These are phyloP conservation scores for Trimorus sp. DNA, from an alignment of 2,888 invertebrate species.

Conservation along the genomic window DNA sequence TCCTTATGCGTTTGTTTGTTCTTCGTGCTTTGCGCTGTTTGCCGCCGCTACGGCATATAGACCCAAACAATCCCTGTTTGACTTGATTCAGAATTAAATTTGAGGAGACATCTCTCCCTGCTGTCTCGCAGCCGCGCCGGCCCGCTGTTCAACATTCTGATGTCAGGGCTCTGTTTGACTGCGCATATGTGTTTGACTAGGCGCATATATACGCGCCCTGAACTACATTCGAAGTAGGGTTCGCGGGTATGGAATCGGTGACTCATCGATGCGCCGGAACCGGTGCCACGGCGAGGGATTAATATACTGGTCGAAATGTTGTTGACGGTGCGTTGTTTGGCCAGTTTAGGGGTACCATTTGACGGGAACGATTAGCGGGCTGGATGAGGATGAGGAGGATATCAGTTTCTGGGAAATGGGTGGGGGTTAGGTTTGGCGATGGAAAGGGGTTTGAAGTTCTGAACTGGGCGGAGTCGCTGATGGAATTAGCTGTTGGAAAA, in stretches of 20 bases:
- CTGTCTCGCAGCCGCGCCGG: background rate
- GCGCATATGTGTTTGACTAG: constrained; percentile 55
- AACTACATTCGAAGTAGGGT: constrained; percentile 48
- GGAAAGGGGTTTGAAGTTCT: too few relatives aligned
- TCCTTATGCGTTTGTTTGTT: constrained; percentile 57
- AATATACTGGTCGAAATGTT: constrained; percentile 72
- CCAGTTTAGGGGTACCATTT: background rate
- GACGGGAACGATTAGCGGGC: background rate
- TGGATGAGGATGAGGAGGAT: too few relatives aligned
- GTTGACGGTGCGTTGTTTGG: background rate
- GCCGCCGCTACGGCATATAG: constrained; percentile 44
- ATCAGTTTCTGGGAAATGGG: too few relatives aligned
- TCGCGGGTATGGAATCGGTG: constrained; percentile 54
- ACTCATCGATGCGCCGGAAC: constrained; percentile 75
- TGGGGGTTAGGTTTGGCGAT: too few relatives aligned
- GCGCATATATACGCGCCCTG: constrained; percentile 40
- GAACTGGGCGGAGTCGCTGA: too few relatives aligned
- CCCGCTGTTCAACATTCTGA: constrained; percentile 53
- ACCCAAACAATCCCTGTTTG: constrained; percentile 57
- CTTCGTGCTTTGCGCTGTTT: constrained; percentile 45
- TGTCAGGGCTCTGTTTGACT: constrained; percentile 53
- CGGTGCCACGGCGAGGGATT: constrained; percentile 72
- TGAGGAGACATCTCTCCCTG: constrained; percentile 38
- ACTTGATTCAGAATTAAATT: constrained; percentile 61
- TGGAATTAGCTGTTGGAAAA: too few relatives aligned